phyloP scores from a whole-genome alignment of 2,888 invertebrate species.

The Masnerella sp. region DNA sequence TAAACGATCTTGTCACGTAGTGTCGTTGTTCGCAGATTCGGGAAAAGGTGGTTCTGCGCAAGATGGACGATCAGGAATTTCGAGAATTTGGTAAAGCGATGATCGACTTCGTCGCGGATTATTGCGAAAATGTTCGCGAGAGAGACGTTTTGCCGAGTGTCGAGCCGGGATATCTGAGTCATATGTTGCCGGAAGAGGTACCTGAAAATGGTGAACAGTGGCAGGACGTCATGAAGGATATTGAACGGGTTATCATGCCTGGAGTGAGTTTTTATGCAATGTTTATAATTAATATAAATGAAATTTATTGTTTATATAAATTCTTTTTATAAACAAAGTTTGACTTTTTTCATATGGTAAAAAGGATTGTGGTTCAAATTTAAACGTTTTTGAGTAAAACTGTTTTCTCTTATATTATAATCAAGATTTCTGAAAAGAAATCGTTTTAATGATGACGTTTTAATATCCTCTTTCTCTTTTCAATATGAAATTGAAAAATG shows the following conservation, averaged over 20 bases:
- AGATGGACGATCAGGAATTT: slow-evolving; percentile 94
- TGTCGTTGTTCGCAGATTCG: not conserved
- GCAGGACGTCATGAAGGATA: slow-evolving; percentile 91
- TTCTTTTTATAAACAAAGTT: no score
- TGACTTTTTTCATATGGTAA: no score
- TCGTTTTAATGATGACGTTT: no score
- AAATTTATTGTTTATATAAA: no score
- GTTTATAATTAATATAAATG: no score
- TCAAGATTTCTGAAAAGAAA: no score
- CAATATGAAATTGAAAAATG: no score
- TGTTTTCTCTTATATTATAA: no score
- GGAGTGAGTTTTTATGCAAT: slow-evolving; percentile 87
- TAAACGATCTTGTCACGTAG: no score
- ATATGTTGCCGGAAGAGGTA: slow-evolving; percentile 88
- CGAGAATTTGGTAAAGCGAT: slow-evolving; percentile 92
- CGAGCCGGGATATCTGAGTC: slow-evolving; percentile 92
- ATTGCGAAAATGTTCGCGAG: slow-evolving; percentile 91
- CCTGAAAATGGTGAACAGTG: slow-evolving; percentile 91
- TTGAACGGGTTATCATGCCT: slow-evolving; percentile 93
- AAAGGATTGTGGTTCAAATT: no score
- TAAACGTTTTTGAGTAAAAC: no score
- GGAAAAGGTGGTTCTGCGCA: not conserved
- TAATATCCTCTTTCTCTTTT: no score
- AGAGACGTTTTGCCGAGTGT: slow-evolving; percentile 92
- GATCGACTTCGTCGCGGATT: slow-evolving; percentile 96